Evolutionary conservation across 1,140 invertebrate genomes (phyloP).

Genomic region (Linepithema humile): DNA sequence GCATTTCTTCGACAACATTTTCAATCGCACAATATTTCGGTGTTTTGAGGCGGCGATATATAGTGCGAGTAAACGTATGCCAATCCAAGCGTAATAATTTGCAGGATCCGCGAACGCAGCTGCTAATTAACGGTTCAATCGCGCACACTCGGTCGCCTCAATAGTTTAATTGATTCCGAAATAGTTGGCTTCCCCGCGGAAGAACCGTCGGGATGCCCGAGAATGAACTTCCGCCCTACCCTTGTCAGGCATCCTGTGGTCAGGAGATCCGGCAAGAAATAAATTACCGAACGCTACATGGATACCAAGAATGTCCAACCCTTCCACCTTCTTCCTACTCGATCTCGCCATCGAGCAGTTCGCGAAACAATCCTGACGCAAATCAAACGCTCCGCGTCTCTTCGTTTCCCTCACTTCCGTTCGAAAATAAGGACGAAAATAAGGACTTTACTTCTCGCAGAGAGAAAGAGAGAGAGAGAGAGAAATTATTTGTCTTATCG

Average conservation of each 20-base stretch:
- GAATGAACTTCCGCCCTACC: constrained; percentile 71
- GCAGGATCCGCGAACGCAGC: constrained; percentile 8
- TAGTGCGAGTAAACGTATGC: neutral
- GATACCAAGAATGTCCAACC: constrained; percentile 76
- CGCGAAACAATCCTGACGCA: constrained; percentile 60
- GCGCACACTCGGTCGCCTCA: constrained; percentile 61
- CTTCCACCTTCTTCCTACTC: constrained; percentile 58
- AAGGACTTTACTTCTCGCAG: constrained; percentile 42
- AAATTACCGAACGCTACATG: constrained; percentile 75
- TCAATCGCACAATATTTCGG: neutral
- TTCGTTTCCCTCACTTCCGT: constrained; percentile 44
- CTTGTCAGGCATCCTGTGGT: constrained; percentile 75
- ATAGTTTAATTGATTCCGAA: constrained; percentile 84
- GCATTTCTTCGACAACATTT: neutral
- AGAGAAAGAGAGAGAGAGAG: neutral
- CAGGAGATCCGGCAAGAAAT: constrained; percentile 80
- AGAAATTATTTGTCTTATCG: neutral
- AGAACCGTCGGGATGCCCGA: constrained; percentile 44
- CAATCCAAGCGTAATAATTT: constrained; percentile 36
- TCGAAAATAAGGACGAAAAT: constrained; percentile 23
- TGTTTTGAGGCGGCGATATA: neutral
- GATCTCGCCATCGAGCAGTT: constrained; percentile 49
- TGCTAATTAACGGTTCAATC: constrained; percentile 77
- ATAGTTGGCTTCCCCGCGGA: constrained; percentile 75
- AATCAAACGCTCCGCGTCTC: constrained; percentile 61